Base-by-base conservation (phyloP, 1,140 invertebrate species). In the Lysiphlebus fabarum region DNA sequence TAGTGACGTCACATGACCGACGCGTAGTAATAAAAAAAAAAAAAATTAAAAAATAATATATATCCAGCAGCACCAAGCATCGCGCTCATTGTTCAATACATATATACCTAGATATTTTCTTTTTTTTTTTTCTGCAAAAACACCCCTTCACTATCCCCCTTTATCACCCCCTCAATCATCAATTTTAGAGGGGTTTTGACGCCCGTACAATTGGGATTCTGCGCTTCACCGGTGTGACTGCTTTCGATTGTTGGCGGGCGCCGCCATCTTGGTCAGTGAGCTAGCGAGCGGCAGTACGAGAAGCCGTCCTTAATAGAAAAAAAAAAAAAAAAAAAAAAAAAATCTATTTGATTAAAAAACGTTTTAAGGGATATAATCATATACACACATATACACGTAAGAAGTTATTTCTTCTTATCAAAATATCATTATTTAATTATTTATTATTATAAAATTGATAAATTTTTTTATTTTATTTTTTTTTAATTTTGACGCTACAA, bases 191-290 rank as follows among this genome's bases (percentile, higher is more conserved):
- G 17, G 17, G 17, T 49, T 10, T 5, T 9, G 26, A 7, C n/a
- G 33, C 26, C 47, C 34, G 10, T 49, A 17, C 34, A 9, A 33
- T 49, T 36, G 49, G 57, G 62, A 61, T 64, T 64, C 63, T 64
- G 63, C 63, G 63, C 63, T 47, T 8, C 38, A 47, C 43, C 44
- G 43, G 38, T 45, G 61, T 60, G 56, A 63, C 71, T 71, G 69
- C 71, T 75, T 75, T 75, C 73, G 72, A 75, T 75, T 75, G 73
- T 75, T 75, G 72, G 72, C 72, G 73, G 73, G 73, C 72, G 70
- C 71, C 73, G 73, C 73, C 73, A 75, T 75, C 72, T 75, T 75
- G 70, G 69, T 69, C 69, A 72, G 71, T 72, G 70, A 72, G 71
- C 67, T 75, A 71, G 70, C 72, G 70, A 75, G 75, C 73, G 71